Evolutionary conservation across 2,797 vertebrate genomes (phyloP).

Genomic region (Lepus townsendii): DNA sequence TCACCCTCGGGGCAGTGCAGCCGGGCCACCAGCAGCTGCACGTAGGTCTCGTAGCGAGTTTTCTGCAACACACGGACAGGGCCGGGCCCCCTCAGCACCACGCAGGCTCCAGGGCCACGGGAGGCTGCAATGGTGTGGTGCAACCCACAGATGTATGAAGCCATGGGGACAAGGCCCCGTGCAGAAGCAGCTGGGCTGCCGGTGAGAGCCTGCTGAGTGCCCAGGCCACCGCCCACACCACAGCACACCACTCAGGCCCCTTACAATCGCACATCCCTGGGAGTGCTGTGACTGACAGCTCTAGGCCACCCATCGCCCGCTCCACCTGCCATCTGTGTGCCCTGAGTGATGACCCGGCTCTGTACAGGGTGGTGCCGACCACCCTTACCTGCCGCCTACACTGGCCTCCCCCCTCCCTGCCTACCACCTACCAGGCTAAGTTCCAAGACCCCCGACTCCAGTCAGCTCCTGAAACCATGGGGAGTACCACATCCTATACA

Average conservation of each 20-base stretch:
- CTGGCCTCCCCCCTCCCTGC: no score
- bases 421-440: no score
- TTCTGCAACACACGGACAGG: conserved; percentile 87
- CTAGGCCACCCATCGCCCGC: background rate
- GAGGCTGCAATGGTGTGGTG: background rate
- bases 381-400: background rate
- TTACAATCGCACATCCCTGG: no score
- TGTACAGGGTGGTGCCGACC: background rate
- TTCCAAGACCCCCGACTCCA: no score
- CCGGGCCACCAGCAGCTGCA: conserved; percentile 90
- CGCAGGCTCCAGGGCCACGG: background rate
- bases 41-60: conserved; percentile 93
- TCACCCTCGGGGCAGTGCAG: conserved; percentile 78
- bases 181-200: background rate
- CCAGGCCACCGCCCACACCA: background rate
- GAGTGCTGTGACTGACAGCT: background rate
- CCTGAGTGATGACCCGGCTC: background rate
- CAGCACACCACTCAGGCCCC: background rate
- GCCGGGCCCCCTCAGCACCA: background rate
- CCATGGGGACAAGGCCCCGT: background rate
- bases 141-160: background rate
- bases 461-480: no score
- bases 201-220: background rate
- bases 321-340: background rate
- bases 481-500: no score